Base-by-base conservation (phyloP, 2,113 vertebrate species). In the Galemys pyrenaicus region DNA sequence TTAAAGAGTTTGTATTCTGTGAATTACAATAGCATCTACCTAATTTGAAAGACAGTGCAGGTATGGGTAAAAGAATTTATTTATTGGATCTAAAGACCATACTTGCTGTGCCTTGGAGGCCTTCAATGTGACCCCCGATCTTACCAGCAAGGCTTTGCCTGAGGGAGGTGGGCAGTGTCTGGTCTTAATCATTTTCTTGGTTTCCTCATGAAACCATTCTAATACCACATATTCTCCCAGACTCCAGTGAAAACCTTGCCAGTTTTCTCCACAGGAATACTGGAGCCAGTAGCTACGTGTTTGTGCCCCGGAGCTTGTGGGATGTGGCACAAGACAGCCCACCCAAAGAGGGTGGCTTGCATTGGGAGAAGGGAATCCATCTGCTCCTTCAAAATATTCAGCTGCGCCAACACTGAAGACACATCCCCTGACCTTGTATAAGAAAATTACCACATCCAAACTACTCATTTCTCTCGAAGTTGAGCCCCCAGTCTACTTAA, bases 251-350 rank as follows among this genome's bases (percentile, higher is more conserved):
- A 71, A 56, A 37, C 1, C 20, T 32, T 16, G n/a, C 24, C 56
- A 16, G 19, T 5, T 22, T 1, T 60, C 9, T n/a, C n/a, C 26
- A 10, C 9, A 6, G 67, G 13, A 73, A 46, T 9, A 58, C 28
- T 7, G 15, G 62, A 82, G 39, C 77, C 56, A 51, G n/a, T 4
- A 37, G 56, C 54, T 58, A 30, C 6, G 2, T 11, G 11, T 6
- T 35, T 0, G 3, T 35, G 12, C 4, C 46, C 28, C 32, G 60
- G 26, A 46, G 46, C 4, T 28, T 60, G 28, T n/a, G 11, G 7
- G 11, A 5, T 5, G 16, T 65, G 30, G 35, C 22, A 28, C 0
- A 0, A 37, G 39, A 3, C 17, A 39, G 6, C 30, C 19, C 30
- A 35, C 12, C 46, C 17, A 11, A 2, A 5, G 37, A 46, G 16